Evolutionary conservation across 2,888 invertebrate genomes (phyloP), one percentile per base, ranked within the genome.

Genomic region (Hartigia nigra): DNA sequence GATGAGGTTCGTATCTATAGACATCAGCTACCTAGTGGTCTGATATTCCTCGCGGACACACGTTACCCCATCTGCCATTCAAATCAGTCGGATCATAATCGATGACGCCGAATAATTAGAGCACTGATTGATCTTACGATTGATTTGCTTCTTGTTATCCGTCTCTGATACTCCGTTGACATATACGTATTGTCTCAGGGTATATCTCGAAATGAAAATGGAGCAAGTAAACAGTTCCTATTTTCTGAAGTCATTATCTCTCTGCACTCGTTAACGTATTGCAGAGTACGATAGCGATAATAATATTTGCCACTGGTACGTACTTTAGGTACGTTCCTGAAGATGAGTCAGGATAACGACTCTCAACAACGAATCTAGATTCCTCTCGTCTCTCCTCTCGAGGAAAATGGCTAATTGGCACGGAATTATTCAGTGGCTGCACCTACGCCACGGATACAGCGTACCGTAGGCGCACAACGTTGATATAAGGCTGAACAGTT

Each of bases 341-440:
- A 31, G 72, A 23, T 32, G 72, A 31, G 23, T 32, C 31, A 34
- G 31, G 72, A 31, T 72, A 72, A 72, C 55, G 72, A 34, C 72
- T 32, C 72, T 14, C 72, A 31, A 23, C 72, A 72, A 72, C 72
- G 72, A 34, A 34, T 72, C 72, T 72, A 12, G 31, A 31, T 72
- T 34, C 34, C 31, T 72, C 72, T 31, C 75, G 23, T 37, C 75
- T 35, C 37, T 75, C 75, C 3, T 34, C 72, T 31, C 32, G 72
- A 72, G 31, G 32, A 31, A 34, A 34, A 23, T 23, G 72, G 72
- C 72, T 72, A 72, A 72, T 72, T 72, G 31, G 31, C 72, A 32
- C 72, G 72, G 34, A 72, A 72, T 72, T 32, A 72, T 55, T 55
- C 55, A 55, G 55, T 55, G 55, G 55, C 55, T 55, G 55, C 55